phyloP scores from a whole-genome alignment of 2,113 vertebrate species.

The Mus musculus region GRCm39 chr4:36125501-36126000 shows the following conservation, averaged over 20 bases:
- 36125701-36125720: background rate
- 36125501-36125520: background rate
- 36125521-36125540: background rate
- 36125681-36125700: background rate
- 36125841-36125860: background rate
- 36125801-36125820: background rate
- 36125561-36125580: background rate
- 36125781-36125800: background rate
- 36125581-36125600: background rate
- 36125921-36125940: background rate
- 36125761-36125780: background rate
- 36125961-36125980: background rate
- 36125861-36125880: background rate
- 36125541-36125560: background rate
- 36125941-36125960: background rate
- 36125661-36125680: background rate
- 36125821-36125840: background rate
- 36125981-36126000: background rate
- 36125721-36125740: background rate
- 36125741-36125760: background rate
- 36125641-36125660: background rate
- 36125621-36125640: background rate
- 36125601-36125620: background rate
- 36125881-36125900: background rate
- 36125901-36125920: background rate